phyloP scores from a whole-genome alignment of 2,113 vertebrate species.

The Lasiurus cinereus region DNA sequence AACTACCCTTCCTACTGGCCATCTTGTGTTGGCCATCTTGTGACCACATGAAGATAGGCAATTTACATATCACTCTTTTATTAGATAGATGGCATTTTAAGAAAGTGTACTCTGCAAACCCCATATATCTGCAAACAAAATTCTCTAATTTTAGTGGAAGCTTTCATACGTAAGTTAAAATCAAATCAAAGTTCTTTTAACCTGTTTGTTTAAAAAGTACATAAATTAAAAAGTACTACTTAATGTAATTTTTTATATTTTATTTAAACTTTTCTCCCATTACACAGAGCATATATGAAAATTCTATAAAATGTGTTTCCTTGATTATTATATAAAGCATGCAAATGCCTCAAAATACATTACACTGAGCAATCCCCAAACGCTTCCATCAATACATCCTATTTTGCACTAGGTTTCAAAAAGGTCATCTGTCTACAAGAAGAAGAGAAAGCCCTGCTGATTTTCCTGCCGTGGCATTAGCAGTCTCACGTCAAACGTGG shows the following conservation, averaged over 20 bases:
- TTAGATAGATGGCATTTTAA: background rate
- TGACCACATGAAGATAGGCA: no score
- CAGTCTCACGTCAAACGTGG: slow-evolving; percentile 79
- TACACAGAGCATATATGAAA: background rate
- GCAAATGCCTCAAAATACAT: background rate
- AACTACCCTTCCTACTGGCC: no score
- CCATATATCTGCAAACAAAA: background rate
- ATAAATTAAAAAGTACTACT: background rate
- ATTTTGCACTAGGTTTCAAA: slow-evolving; percentile 74
- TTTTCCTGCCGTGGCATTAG: slow-evolving; percentile 76
- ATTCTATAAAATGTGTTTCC: background rate
- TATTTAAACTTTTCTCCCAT: background rate
- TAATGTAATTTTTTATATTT: slow-evolving; percentile 13
- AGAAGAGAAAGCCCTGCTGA: slow-evolving; percentile 24
- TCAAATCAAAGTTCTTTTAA: background rate
- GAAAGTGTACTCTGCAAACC: background rate
- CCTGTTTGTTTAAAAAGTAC: background rate
- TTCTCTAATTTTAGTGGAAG: background rate
- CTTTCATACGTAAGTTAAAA: background rate
- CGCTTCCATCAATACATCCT: slow-evolving; percentile 48
- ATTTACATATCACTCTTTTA: no score
- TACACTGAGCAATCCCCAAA: background rate
- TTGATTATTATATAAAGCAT: background rate
- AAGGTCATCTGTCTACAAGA: slow-evolving; percentile 83
- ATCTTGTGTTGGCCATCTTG: no score